Evolutionary conservation across 35 echinoderm and acorn worm species (phyloP).

Genomic region (Heliocidaris erythrogramma): DNA sequence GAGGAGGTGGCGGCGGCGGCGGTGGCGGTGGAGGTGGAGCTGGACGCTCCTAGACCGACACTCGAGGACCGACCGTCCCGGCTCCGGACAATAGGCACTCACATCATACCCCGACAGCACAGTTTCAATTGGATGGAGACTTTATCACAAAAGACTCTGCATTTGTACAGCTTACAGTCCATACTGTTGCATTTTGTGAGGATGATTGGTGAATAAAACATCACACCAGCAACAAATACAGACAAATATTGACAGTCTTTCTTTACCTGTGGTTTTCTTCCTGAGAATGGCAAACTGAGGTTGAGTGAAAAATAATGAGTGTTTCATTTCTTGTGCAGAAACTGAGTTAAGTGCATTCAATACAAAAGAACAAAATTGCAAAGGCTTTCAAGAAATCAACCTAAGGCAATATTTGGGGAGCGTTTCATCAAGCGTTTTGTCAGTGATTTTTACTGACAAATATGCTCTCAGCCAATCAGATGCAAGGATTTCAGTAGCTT

Average conservation of each 20-base stretch:
- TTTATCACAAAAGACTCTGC: background rate
- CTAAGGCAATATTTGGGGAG: no score
- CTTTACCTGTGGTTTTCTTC: background rate
- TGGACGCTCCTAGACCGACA: background rate
- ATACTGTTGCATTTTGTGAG: background rate
- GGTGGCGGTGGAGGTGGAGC: background rate
- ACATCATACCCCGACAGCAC: background rate
- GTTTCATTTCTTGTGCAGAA: background rate
- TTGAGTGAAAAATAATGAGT: background rate
- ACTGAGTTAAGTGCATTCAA: background rate
- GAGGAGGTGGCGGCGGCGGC: background rate
- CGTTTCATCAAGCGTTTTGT: no score
- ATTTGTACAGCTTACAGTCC: background rate
- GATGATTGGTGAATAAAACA: conserved; percentile 4
- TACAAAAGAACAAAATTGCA: no score
- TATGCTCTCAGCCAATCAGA: no score
- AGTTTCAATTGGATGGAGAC: background rate
- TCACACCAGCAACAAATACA: conserved; percentile 6
- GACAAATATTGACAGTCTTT: background rate
- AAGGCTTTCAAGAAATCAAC: no score
- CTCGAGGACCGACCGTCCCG: background rate
- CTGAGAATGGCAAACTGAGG: background rate
- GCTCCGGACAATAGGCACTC: background rate
- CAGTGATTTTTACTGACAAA: no score
- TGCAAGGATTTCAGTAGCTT: no score